A percentile compares a stretch with the other conserved stretches of the same genome.
Evolutionary conservation across 1,140 invertebrate genomes (phyloP).

Genomic region (Philopotamus ludificatus): DNA sequence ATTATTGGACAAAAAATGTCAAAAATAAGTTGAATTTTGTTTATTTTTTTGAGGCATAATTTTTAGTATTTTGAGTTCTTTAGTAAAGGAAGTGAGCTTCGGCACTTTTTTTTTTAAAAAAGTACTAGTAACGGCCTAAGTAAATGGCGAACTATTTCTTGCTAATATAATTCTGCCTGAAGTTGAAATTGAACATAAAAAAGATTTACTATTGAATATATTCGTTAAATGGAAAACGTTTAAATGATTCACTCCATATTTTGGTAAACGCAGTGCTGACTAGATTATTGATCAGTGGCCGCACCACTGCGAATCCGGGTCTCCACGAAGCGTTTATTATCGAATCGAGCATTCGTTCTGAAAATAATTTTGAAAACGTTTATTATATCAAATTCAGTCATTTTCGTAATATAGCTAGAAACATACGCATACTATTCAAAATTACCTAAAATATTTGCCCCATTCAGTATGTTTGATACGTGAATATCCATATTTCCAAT

Average conservation of each 20-base stretch:
- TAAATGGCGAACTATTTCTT: too few species aligned
- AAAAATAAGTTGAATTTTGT: too few species aligned
- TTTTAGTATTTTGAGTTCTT: too few species aligned
- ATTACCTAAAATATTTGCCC: slow-evolving; percentile 64
- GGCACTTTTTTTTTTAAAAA: too few species aligned
- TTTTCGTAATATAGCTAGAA: too few species aligned
- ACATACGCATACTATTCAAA: background rate
- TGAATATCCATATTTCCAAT: slow-evolving; percentile 75
- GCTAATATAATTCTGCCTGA: too few species aligned
- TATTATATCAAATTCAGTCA: background rate
- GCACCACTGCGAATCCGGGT: slow-evolving; percentile 69
- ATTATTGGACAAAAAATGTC: too few species aligned
- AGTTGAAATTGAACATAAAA: too few species aligned
- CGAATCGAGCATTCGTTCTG: slow-evolving; percentile 65
- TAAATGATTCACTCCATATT: slow-evolving; percentile 73
- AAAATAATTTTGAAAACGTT: slow-evolving; percentile 41
- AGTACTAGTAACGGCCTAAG: too few species aligned
- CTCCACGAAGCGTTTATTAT: slow-evolving; percentile 73
- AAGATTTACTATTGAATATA: too few species aligned
- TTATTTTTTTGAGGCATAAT: too few species aligned
- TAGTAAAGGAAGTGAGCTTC: too few species aligned
- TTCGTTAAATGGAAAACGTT: slow-evolving; percentile 63
- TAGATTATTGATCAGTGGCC: slow-evolving; percentile 75
- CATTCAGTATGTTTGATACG: slow-evolving; percentile 68
- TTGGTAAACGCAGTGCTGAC: slow-evolving; percentile 78